Evolutionary conservation across 2,113 vertebrate species (phyloP).

Genomic region (Eolophus roseicapilla): DNA sequence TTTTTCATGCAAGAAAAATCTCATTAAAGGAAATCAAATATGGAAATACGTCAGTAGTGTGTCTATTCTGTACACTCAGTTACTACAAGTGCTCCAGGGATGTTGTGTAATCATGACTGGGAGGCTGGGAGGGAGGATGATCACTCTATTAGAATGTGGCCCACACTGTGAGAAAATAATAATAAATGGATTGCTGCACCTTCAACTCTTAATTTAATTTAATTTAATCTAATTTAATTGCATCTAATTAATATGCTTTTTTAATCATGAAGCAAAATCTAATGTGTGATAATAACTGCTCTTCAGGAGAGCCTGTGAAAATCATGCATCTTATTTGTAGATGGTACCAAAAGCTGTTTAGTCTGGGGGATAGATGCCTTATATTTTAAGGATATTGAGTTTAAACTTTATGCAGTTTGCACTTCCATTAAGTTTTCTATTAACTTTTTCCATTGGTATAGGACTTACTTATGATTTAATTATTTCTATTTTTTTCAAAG

Average conservation of each 20-base stretch:
- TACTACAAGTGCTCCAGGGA: slow-evolving; percentile 7
- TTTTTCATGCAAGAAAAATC: not conserved
- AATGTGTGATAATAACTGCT: slow-evolving; percentile 55
- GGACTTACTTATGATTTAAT: not conserved
- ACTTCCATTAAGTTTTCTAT: slow-evolving; percentile 25
- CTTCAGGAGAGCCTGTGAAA: slow-evolving; percentile 43
- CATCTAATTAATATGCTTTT: slow-evolving; percentile 69
- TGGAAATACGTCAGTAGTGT: not conserved
- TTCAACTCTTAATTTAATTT: slow-evolving; percentile 66
- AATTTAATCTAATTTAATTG: slow-evolving; percentile 58
- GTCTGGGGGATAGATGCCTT: not conserved
- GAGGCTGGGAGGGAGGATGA: slow-evolving; percentile 24
- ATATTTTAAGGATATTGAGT: slow-evolving; percentile 35
- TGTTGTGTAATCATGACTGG: slow-evolving; percentile 6
- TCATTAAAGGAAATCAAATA: not conserved
- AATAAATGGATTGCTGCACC: slow-evolving; percentile 56
- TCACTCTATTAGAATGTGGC: slow-evolving; percentile 27
- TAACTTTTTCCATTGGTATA: not conserved
- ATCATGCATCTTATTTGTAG: slow-evolving; percentile 40
- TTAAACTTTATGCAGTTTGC: not conserved
- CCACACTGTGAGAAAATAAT: slow-evolving; percentile 56
- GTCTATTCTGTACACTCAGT: not conserved
- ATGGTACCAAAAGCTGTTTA: slow-evolving; percentile 28
- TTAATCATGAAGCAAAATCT: slow-evolving; percentile 61
- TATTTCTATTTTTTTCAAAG: not conserved